phyloP scores from a whole-genome alignment of 2,797 vertebrate species.

The Orientallactaga sibirica region DNA sequence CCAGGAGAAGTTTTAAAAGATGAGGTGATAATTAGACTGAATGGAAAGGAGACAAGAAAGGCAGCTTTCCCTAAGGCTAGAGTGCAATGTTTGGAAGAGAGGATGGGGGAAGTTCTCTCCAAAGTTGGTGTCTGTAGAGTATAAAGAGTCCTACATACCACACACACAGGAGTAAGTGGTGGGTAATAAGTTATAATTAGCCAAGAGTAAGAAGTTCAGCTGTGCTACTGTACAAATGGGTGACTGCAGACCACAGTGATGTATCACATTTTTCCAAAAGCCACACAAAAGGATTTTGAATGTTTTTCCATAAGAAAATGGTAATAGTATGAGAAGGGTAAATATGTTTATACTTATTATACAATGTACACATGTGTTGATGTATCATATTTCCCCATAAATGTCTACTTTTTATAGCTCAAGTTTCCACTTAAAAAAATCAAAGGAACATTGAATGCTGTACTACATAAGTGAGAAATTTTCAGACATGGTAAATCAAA shows the following conservation, averaged over 20 bases:
- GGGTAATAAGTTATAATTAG: not conserved
- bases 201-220: not conserved
- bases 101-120: not conserved
- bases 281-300: not conserved
- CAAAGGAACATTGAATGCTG: not conserved
- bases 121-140: not conserved
- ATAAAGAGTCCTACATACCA: not conserved
- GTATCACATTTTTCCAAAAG: not conserved
- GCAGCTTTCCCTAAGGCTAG: slow-evolving; percentile 46
- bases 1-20: slow-evolving; percentile 46
- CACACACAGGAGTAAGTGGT: not conserved
- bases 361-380: not conserved
- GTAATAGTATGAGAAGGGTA: not conserved
- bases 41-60: slow-evolving; percentile 49
- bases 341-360: not conserved
- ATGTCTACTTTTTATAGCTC: not conserved
- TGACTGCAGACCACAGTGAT: not conserved
- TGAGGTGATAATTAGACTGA: slow-evolving; percentile 69
- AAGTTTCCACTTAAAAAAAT: not conserved
- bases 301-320: not conserved
- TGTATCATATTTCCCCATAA: not conserved
- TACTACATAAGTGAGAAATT: not conserved
- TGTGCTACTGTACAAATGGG: not conserved
- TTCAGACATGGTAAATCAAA: not conserved
- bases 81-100: slow-evolving; percentile 1